Evolutionary conservation across 2,888 invertebrate genomes (phyloP).

Genomic region (Monopis laevigella): DNA sequence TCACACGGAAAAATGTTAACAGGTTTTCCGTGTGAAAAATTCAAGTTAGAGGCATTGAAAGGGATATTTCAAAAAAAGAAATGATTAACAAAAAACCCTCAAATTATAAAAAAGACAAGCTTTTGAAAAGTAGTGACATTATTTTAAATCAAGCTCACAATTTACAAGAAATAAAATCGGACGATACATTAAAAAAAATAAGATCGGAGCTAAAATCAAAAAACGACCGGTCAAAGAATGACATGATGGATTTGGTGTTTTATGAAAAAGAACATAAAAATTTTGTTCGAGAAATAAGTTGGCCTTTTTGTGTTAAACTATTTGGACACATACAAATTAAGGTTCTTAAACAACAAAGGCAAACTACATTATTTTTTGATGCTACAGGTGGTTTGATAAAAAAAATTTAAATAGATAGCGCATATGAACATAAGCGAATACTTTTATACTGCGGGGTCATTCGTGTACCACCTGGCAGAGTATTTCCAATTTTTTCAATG

Average conservation of each 20-base stretch:
- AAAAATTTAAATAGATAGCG: neutral
- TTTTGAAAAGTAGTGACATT: neutral
- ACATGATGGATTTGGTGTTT: no score
- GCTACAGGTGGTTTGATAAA: neutral
- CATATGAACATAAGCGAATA: neutral
- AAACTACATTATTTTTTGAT: neutral
- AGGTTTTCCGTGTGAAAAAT: no score
- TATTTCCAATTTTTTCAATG: neutral
- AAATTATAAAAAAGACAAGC: neutral
- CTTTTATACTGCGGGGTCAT: no score
- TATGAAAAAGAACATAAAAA: no score
- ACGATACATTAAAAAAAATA: neutral
- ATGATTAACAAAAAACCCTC: neutral
- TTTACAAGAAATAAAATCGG: no score
- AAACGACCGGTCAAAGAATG: neutral
- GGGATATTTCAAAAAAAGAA: neutral
- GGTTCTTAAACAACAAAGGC: neutral
- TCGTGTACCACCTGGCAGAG: neutral
- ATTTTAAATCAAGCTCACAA: no score
- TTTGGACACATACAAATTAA: neutral
- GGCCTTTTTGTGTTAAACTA: neutral
- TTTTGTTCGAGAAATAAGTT: neutral
- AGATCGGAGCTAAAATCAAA: neutral
- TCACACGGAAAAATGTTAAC: neutral
- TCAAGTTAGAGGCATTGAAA: conserved; percentile 1